Conservation (phyloP, 2,113 vertebrate species). For the Manacus vitellinus region DNA sequence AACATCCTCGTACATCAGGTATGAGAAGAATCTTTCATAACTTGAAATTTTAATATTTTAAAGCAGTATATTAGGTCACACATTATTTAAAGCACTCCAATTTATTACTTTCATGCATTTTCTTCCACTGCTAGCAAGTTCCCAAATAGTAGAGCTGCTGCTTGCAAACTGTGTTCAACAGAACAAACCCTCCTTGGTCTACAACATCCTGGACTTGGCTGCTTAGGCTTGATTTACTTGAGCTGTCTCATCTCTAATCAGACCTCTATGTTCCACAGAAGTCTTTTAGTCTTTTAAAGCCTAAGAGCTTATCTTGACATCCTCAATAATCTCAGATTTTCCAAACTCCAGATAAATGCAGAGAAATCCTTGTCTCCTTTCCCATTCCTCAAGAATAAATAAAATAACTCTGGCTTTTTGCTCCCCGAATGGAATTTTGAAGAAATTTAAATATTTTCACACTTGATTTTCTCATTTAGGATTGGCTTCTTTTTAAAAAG, state of each 20-base stretch:
- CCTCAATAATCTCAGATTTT: background rate
- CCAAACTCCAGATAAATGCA: background rate
- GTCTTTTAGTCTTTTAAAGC: background rate
- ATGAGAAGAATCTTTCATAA: background rate
- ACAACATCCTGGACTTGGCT: background rate
- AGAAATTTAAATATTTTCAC: background rate
- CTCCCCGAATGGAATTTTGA: background rate
- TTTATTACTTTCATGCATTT: background rate
- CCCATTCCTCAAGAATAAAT: background rate
- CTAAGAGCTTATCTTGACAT: background rate
- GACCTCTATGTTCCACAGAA: background rate
- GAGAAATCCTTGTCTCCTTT: background rate
- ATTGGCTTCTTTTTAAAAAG: background rate
- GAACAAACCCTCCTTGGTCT: background rate
- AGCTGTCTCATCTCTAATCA: background rate
- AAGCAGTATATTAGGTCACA: background rate
- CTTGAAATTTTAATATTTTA: conserved; percentile 43
- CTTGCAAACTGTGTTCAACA: background rate
- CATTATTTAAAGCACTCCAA: conserved; percentile 17
- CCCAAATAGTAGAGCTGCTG: background rate
- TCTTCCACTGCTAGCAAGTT: background rate
- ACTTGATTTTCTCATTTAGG: background rate
- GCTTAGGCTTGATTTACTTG: background rate
- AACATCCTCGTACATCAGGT: background rate
- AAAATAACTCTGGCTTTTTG: background rate